Evolutionary conservation across 1,140 invertebrate species (phyloP), one percentile per base, ranked within the genome.

Genomic region (Latrodectus geometricus): DNA sequence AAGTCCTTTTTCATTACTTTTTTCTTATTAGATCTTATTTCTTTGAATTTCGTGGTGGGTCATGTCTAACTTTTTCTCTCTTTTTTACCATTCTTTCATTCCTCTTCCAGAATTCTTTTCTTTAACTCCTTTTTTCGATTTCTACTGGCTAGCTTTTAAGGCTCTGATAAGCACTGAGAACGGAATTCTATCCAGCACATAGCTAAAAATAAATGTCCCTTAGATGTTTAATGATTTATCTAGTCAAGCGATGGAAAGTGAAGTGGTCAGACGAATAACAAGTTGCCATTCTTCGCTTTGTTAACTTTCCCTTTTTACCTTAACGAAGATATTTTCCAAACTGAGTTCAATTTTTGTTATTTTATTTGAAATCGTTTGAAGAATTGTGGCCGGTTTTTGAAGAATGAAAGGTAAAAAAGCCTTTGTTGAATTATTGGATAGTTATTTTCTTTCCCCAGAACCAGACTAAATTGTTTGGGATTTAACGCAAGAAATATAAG

Each of bases 211-310:
- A 84, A 76, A 84, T 84, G 82, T 84, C 72, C 73, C 74, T 61
- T 21, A 84, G 82, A 84, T 84, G 82, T 75, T 84, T 84, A 84
- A 84, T 84, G 82, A 84, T 84, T 84, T 84, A 76, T 84, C 73
- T 76, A 84, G 82, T 84, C 73, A 84, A 54, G 72, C 61, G 82
- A 72, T 73, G 21, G 21, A 69, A 76, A 84, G 73, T 84, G 82
- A 84, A 84, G 82, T 84, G 82, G 82, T 84, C 82, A 81, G 78
- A 48, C 78, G 78, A 72, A 81, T 81, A 72, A 68, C 68, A 81
- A 72, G 69, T 20, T 48, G 20, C 56, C 69, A 15, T 83, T 83
- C 80, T 65, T 11, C 21, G 70, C 70, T 83, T 83, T 81, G 78
- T 81, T 69, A 69, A 81, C 68, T 21, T 79, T 81, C 69, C 54